Evolutionary conservation across 2,113 vertebrate species (phyloP).

Genomic region (Phyllostomus hastatus): DNA sequence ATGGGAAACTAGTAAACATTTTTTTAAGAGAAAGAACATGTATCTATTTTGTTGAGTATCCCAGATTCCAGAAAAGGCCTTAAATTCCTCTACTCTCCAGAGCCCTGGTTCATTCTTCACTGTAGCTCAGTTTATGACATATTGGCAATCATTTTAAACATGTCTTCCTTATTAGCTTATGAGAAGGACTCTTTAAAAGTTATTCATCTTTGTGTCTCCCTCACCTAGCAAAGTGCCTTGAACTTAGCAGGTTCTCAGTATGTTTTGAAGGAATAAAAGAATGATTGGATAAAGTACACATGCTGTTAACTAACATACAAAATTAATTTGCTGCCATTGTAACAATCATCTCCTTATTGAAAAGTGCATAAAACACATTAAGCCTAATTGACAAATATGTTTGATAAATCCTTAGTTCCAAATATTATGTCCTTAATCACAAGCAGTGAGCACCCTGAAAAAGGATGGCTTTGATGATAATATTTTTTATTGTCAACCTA

Average conservation of each 20-base stretch:
- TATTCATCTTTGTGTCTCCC: background rate
- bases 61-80: background rate
- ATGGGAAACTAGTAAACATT: background rate
- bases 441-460: background rate
- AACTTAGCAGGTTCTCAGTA: background rate
- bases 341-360: background rate
- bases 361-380: background rate
- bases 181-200: background rate
- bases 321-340: constrained; percentile 20
- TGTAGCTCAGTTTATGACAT: background rate
- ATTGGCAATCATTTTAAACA: background rate
- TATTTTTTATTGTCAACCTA: background rate
- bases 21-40: background rate
- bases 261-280: background rate
- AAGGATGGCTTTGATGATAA: background rate
- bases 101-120: background rate
- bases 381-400: background rate
- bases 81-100: background rate
- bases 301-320: background rate
- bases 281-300: background rate
- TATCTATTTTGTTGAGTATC: background rate
- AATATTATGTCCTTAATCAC: background rate
- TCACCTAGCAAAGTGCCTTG: background rate
- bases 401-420: background rate
- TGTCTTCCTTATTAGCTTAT: background rate